Base-by-base conservation (phyloP, 1,140 invertebrate species). In the Megathymus violae region DNA sequence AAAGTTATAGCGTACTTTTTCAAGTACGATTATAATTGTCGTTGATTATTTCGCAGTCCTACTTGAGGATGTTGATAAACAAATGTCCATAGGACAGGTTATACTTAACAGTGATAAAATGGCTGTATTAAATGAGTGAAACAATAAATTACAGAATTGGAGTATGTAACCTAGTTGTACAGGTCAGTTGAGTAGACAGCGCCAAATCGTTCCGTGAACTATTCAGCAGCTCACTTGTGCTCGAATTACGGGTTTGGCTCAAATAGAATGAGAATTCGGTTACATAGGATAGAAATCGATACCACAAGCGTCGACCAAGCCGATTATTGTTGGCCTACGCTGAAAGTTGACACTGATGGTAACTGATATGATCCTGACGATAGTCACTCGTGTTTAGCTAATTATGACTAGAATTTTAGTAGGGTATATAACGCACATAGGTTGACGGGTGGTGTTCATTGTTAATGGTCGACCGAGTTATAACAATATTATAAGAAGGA, bases 281-380 rank as follows among this genome's bases (percentile, higher is more conserved):
- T 41, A 41, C 50, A n/a, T n/a, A n/a, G n/a, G n/a, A 41, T 54
- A 41, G 50, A 54, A 40, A 54, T 52, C 50, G 13, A 41, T 54
- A 40, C 34, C 36, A 17, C 13, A 54, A 17, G 1, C 19, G 50
- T n/a, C 11, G 13, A 38, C 34, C 16, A 31, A 51, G 4, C n/a
- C 14, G 14, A 14, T 52, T 40, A 52, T 13, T 19, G 19, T 54
- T 14, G 19, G 41, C 25, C 36, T 15, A 25, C 22, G 13, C 16
- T 44, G 10, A 22, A 27, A 50, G 11, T 54, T 41, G 19, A 54
- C 15, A 54, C 3, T 41, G 19, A 36, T 36, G 1, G 50, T 54
- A 54, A 27, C 7, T 25, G 38, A 38, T 52, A 52, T 40, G 34
- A 3, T 52, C 14, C 16, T 14, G 10, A 13, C 22, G 11, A 47